Base-by-base conservation (phyloP, 2,113 vertebrate species). In the Mustela nigripes region DNA sequence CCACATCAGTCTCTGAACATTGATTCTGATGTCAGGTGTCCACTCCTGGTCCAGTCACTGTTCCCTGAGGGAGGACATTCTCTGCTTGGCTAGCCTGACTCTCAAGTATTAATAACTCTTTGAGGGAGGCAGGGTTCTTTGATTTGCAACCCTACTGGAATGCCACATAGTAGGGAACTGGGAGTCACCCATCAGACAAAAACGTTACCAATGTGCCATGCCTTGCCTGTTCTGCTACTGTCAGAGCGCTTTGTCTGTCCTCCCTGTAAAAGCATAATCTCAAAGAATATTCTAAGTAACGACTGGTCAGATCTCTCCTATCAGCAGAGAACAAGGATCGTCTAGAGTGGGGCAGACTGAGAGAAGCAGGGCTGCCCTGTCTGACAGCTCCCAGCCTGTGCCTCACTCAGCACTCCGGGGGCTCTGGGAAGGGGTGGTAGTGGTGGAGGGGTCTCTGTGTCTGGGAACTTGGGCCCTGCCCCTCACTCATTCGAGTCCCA, bases 381-480 rank as follows among this genome's bases (percentile, higher is more conserved):
- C 21, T 24, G 33, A 11, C 39, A 36, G 80, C 48, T 84, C 53
- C 4, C 31, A 7, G 28, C 45, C 9, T 10, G 12, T 62, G 53
- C 7, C 24, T 79, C 53, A 31, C 33, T 53, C 71, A 58, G 31
- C 31, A 26, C 19, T 11, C 11, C 26, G 10, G 62, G 28, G 33
- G 4, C 50, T 65, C 73, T 21, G 16, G 2, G 1, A 7, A 2
- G 16, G 33, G 7, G 15, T n/a, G 65, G 63, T 28, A 31, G 15
- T 2, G n/a, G 22, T 8, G 10, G 4, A 1, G 33, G 19, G 11
- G 18, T 42, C 21, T 12, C 22, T n/a, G n/a, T 11, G 60, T 0
- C 50, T 31, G 65, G 63, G 28, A 28, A 2, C 8, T 7, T 42
- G 36, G 24, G 58, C 45, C 45, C 50, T 18, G 18, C 36, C 12